Conservation (phyloP, 2,888 invertebrate genomes). For the Abrostola tripartita region DNA sequence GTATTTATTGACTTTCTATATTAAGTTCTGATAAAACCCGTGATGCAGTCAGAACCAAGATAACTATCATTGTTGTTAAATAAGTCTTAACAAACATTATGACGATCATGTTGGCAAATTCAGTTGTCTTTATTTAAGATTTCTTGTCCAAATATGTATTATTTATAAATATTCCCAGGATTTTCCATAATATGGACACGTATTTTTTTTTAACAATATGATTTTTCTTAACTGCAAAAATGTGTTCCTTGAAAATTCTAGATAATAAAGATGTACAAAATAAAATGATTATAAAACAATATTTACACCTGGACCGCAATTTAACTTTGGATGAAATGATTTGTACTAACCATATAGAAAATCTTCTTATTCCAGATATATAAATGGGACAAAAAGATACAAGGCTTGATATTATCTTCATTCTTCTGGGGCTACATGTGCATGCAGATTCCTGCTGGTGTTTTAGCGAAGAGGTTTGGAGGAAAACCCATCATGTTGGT, state of each 20-base stretch:
- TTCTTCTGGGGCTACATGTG: slow-evolving; percentile 94
- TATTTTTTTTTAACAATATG: no score
- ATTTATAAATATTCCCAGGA: slow-evolving; percentile 1
- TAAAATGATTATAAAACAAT: no score
- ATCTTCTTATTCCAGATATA: slow-evolving; percentile 68
- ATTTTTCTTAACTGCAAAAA: no score
- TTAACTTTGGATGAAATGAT: no score
- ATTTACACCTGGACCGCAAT: no score
- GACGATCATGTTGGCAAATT: slow-evolving; percentile 4
- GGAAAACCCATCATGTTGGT: slow-evolving; percentile 90
- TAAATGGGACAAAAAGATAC: slow-evolving; percentile 88
- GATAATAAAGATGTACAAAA: no score
- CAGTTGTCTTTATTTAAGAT: slow-evolving; percentile 17
- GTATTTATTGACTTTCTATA: not conserved
- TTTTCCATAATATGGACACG: slow-evolving; percentile 13
- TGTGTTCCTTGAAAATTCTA: no score
- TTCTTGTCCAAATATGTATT: slow-evolving; percentile 10
- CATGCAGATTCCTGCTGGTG: slow-evolving; percentile 91
- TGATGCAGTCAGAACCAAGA: not conserved
- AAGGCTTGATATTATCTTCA: slow-evolving; percentile 90
- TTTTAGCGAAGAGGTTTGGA: slow-evolving; percentile 93
- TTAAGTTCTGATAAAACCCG: not conserved
- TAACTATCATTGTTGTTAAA: slow-evolving; percentile 20
- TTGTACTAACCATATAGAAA: no score
- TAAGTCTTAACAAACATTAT: slow-evolving; percentile 17